phyloP scores from a whole-genome alignment of 2,797 vertebrate species.

The Limnodromus scolopaceus region DNA sequence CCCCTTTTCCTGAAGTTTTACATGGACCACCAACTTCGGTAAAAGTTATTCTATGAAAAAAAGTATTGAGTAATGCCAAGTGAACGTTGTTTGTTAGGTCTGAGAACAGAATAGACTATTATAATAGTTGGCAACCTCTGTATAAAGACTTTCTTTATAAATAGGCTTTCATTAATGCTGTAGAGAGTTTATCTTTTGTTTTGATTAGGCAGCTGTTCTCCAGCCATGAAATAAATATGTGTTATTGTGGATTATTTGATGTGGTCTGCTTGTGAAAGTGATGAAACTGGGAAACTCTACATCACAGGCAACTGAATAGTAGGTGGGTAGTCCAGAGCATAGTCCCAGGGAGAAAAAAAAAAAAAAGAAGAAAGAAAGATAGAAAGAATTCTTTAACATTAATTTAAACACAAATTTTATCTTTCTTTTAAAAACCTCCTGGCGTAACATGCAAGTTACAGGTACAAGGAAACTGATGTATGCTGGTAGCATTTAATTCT shows the following conservation, averaged over 20 bases:
- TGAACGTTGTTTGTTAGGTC: neutral
- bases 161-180: neutral
- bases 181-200: neutral
- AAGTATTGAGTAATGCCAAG: neutral
- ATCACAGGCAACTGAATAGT: neutral
- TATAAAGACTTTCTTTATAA: neutral
- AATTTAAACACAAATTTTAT: neutral
- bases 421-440: neutral
- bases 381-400: neutral
- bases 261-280: neutral
- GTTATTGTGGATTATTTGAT: neutral
- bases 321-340: neutral
- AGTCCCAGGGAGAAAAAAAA: neutral
- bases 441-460: neutral
- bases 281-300: neutral
- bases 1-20: neutral
- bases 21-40: neutral
- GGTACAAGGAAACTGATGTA: neutral
- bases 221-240: neutral
- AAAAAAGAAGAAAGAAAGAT: neutral
- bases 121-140: neutral
- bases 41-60: neutral
- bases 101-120: neutral
- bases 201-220: conserved; percentile 9
- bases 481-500: neutral